Evolutionary conservation across 2,888 invertebrate genomes (phyloP).

Genomic region (Eristalis tenax): DNA sequence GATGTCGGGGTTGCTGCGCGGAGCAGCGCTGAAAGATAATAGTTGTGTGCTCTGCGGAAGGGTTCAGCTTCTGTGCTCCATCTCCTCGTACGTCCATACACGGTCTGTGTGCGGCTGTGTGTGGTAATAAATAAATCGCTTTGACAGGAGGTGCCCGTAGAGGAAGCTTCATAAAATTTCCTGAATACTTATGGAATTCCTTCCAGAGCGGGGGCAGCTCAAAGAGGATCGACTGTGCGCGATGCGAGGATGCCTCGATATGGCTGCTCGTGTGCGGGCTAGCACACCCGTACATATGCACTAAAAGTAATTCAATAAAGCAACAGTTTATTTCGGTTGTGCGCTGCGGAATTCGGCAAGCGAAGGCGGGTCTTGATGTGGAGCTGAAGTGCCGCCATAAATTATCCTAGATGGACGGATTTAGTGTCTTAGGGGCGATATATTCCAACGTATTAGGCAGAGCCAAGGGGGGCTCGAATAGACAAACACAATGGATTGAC

Average conservation of each 20-base stretch:
- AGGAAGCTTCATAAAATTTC: conserved; percentile 66
- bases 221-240: neutral
- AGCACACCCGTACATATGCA: conserved; percentile 16
- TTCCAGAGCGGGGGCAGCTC: neutral
- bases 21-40: neutral
- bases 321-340: conserved; percentile 67
- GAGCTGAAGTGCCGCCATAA: conserved; percentile 67
- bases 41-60: neutral
- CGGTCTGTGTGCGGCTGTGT: neutral
- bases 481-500: neutral
- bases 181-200: conserved; percentile 58
- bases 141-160: conserved; percentile 61
- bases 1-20: conserved; percentile 30
- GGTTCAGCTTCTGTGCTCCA: conserved; percentile 1
- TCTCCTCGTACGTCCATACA: neutral
- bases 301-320: conserved; percentile 71
- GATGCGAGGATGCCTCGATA: neutral
- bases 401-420: conserved; percentile 67
- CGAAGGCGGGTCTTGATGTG: conserved; percentile 45
- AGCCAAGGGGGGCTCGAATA: neutral
- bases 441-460: conserved; percentile 51
- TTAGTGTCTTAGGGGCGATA: conserved; percentile 52
- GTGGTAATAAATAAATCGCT: conserved; percentile 70
- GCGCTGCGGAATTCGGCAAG: conserved; percentile 32
- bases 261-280: neutral